A percentile compares a stretch with the other conserved stretches of the same genome.
Evolutionary conservation across 1,140 invertebrate species (phyloP).

Genomic region (Drosophila lowei): DNA sequence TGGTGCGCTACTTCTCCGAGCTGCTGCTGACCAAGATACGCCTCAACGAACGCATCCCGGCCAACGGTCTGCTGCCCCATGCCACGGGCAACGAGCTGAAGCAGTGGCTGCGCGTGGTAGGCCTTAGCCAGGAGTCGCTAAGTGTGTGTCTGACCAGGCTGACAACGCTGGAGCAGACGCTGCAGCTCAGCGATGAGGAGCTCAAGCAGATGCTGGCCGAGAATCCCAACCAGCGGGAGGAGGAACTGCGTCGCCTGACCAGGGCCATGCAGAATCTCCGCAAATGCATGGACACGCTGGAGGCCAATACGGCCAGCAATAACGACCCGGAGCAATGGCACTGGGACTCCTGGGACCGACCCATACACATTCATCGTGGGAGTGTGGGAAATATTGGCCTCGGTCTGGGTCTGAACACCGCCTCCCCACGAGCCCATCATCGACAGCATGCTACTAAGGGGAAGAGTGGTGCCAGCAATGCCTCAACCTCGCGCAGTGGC

Average conservation of each 20-base stretch:
- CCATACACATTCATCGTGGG: slow-evolving; percentile 79
- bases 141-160: slow-evolving; percentile 85
- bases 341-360: slow-evolving; percentile 96
- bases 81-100: slow-evolving; percentile 88
- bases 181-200: slow-evolving; percentile 93
- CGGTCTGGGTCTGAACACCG: slow-evolving; percentile 38
- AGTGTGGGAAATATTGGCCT: slow-evolving; percentile 71
- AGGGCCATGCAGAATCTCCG: slow-evolving; percentile 93
- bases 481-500: slow-evolving; percentile 43
- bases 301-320: slow-evolving; percentile 52
- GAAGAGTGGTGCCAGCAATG: slow-evolving; percentile 21
- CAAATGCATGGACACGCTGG: slow-evolving; percentile 73
- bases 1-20: slow-evolving; percentile 95
- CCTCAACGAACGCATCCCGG: slow-evolving; percentile 85
- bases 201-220: slow-evolving; percentile 88
- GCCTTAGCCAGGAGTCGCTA: slow-evolving; percentile 83
- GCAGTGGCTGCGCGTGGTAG: slow-evolving; percentile 95
- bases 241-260: slow-evolving; percentile 91
- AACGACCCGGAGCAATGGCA: slow-evolving; percentile 87
- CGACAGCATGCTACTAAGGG: slow-evolving; percentile 56
- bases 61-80: slow-evolving; percentile 83
- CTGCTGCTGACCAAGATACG: slow-evolving; percentile 94
- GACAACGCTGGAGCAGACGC: slow-evolving; percentile 89
- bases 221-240: slow-evolving; percentile 88
- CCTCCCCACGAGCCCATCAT: slow-evolving; percentile 72